Conservation (phyloP, 1,140 invertebrate species). For the Gryllus bimaculatus region DNA sequence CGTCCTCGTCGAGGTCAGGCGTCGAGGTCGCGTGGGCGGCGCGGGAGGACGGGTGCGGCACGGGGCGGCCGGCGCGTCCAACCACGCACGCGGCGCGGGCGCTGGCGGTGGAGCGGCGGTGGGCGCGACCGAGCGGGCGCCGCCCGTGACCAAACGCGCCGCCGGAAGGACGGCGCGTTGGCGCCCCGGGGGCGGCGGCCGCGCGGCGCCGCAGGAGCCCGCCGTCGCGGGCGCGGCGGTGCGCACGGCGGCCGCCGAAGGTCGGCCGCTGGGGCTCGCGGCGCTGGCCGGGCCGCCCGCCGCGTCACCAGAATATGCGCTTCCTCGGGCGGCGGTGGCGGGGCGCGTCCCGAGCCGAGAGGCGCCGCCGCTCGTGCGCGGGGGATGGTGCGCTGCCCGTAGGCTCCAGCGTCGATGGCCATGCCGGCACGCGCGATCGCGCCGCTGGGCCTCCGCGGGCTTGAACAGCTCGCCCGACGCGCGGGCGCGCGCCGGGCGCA, state of each 20-base stretch:
- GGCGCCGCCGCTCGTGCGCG: background rate
- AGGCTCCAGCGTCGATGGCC: background rate
- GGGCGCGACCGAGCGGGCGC: background rate
- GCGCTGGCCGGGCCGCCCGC: no score
- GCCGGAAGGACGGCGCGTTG: background rate
- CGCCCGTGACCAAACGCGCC: background rate
- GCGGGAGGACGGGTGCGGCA: background rate
- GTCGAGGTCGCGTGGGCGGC: background rate
- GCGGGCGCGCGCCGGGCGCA: background rate
- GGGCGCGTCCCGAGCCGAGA: background rate
- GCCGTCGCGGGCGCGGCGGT: no score
- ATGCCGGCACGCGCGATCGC: background rate
- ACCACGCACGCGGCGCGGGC: background rate
- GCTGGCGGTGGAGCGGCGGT: background rate
- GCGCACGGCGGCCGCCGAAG: no score
- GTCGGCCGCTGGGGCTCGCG: no score
- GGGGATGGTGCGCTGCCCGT: background rate
- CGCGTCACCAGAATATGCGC: background rate
- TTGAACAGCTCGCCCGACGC: background rate
- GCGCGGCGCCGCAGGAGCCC: no score
- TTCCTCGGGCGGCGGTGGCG: background rate
- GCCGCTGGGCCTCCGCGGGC: background rate
- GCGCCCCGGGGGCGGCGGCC: no score
- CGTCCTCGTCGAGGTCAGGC: background rate
- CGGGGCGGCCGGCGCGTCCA: no score